Conservation (phyloP, 2,888 invertebrate species). For the Pseudococcus longispinus region DNA sequence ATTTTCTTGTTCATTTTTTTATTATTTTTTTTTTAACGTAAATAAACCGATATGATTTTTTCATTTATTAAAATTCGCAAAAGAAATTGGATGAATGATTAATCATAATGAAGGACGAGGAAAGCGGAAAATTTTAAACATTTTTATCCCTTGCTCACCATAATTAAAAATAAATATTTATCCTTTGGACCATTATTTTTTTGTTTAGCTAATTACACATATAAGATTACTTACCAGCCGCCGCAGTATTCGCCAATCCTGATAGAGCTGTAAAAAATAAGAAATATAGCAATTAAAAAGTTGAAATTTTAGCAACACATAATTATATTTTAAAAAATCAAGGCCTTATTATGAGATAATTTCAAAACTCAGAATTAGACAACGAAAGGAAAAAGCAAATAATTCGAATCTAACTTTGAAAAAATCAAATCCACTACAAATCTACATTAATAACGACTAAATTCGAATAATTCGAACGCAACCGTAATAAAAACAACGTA, state of each 20-base stretch:
- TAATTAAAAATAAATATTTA: background rate
- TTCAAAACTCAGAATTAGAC: no score
- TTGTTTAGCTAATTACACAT: background rate
- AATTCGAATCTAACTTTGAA: no score
- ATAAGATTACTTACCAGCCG: slow-evolving; percentile 50
- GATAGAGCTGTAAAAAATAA: slow-evolving; percentile 55
- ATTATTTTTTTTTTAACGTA: background rate
- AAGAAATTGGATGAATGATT: background rate
- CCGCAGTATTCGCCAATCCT: slow-evolving; percentile 53
- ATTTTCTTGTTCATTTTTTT: background rate
- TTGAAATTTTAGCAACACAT: background rate
- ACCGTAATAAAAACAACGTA: no score
- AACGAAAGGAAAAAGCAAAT: no score
- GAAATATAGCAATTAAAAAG: background rate
- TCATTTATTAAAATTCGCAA: background rate
- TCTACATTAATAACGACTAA: no score
- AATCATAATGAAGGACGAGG: background rate
- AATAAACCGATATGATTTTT: slow-evolving; percentile 18
- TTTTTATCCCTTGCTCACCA: background rate
- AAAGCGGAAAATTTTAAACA: background rate
- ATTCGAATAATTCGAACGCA: no score
- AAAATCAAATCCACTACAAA: no score
- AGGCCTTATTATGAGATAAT: background rate
- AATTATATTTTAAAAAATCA: background rate
- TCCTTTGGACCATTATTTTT: background rate